phyloP scores from a whole-genome alignment of 1,140 invertebrate species.

The Atta cephalotes region DNA sequence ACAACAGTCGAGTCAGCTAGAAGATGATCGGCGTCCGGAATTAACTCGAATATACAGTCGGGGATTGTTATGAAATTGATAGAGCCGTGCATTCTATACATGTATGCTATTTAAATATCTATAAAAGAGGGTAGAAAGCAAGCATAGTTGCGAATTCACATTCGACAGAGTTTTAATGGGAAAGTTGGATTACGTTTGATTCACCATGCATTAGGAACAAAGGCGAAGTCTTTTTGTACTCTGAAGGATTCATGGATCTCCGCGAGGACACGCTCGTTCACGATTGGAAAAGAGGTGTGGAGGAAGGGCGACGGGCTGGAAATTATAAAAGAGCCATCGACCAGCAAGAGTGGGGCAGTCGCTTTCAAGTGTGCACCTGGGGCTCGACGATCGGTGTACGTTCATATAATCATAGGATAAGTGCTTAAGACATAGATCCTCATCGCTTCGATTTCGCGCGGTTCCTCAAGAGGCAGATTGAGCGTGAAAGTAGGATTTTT shows the following conservation, averaged over 20 bases:
- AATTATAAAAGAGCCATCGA: slow-evolving; percentile 84
- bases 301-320: slow-evolving; percentile 73
- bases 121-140: slow-evolving; percentile 57
- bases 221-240: slow-evolving; percentile 4
- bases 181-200: neutral
- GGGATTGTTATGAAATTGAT: slow-evolving; percentile 54
- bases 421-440: neutral
- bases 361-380: slow-evolving; percentile 76
- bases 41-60: neutral
- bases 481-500: neutral
- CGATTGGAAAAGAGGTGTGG: slow-evolving; percentile 49
- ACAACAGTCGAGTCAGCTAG: too few relatives aligned
- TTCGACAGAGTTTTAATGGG: neutral
- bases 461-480: neutral
- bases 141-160: slow-evolving; percentile 7
- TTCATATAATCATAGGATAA: slow-evolving; percentile 45
- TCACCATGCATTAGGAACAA: neutral
- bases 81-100: slow-evolving; percentile 7
- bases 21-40: neutral
- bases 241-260: slow-evolving; percentile 12
- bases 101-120: slow-evolving; percentile 17
- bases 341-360: slow-evolving; percentile 77
- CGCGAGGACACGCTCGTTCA: slow-evolving; percentile 19
- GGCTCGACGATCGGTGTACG: slow-evolving; percentile 75
- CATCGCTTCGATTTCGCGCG: neutral